Evolutionary conservation across 2,888 invertebrate genomes (phyloP).

Genomic region (Coelinius sp.): DNA sequence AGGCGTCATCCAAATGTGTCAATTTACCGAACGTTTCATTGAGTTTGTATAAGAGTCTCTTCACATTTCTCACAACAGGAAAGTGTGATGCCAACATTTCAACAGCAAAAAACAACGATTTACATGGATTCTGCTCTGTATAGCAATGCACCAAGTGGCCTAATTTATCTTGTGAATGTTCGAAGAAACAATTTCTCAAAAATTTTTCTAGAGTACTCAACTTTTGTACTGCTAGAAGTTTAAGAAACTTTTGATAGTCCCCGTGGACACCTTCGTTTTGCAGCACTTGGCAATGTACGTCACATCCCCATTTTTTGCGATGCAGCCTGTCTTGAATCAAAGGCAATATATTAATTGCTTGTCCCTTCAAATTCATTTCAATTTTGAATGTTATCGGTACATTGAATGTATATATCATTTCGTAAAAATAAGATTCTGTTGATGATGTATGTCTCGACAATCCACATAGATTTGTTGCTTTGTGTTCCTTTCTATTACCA

Average conservation of each 20-base stretch:
- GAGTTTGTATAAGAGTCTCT: not conserved
- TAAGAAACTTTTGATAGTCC: conserved; percentile 4
- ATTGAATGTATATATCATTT: too few species aligned
- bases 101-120: not conserved
- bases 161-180: not conserved
- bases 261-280: not conserved
- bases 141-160: not conserved
- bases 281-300: not conserved
- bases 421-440: too few species aligned
- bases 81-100: conserved; percentile 13
- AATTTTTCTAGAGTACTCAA: not conserved
- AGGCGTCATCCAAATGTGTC: not conserved
- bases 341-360: too few species aligned
- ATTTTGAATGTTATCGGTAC: too few species aligned
- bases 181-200: not conserved
- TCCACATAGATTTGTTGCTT: too few species aligned
- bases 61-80: not conserved
- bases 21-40: not conserved
- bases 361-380: too few species aligned
- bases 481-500: too few species aligned
- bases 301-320: not conserved
- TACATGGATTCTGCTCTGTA: not conserved
- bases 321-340: too few species aligned
- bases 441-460: too few species aligned
- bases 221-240: not conserved